These are phyloP conservation scores for Sebastes iracundus DNA, from an alignment of 2,797 vertebrate genomes.

Conservation along the genomic window DNA sequence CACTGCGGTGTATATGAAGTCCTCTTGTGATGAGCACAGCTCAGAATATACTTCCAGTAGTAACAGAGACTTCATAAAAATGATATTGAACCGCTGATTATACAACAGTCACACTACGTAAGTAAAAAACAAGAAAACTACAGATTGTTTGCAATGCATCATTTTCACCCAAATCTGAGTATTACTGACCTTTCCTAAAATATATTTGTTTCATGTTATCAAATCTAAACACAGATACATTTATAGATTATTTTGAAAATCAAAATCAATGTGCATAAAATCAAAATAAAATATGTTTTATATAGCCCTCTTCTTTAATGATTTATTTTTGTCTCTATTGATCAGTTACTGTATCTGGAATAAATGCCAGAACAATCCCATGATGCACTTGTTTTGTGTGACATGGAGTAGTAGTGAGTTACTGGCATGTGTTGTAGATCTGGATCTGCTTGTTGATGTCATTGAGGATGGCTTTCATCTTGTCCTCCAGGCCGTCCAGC, in stretches of 20 bases:
- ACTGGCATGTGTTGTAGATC: conserved; percentile 99
- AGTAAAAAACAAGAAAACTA: not conserved
- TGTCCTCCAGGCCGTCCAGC: conserved; percentile 94
- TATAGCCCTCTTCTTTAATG: not conserved
- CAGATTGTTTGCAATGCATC: not conserved
- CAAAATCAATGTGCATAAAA: conserved; percentile 21
- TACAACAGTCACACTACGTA: not conserved
- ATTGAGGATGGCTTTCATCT: conserved; percentile 91
- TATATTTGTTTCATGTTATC: conserved; percentile 3
- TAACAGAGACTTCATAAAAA: conserved; percentile 22
- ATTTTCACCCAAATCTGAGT: not conserved
- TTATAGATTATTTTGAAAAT: conserved; percentile 13
- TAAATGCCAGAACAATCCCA: not conserved
- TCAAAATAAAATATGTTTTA: conserved; percentile 21
- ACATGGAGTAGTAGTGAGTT: conserved; percentile 46
- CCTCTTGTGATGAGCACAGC: conserved; percentile 29
- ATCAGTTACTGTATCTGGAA: not conserved
- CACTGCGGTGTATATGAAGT: conserved; percentile 6
- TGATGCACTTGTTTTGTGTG: not conserved
- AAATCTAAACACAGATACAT: conserved; percentile 18
- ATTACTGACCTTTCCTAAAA: not conserved
- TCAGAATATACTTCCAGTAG: conserved; percentile 16
- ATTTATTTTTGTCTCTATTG: not conserved
- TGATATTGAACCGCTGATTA: not conserved
- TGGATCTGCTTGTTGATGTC: conserved; percentile 97